Base-by-base conservation (phyloP, 2,888 invertebrate genomes). In the Polylopha cassiicola region DNA sequence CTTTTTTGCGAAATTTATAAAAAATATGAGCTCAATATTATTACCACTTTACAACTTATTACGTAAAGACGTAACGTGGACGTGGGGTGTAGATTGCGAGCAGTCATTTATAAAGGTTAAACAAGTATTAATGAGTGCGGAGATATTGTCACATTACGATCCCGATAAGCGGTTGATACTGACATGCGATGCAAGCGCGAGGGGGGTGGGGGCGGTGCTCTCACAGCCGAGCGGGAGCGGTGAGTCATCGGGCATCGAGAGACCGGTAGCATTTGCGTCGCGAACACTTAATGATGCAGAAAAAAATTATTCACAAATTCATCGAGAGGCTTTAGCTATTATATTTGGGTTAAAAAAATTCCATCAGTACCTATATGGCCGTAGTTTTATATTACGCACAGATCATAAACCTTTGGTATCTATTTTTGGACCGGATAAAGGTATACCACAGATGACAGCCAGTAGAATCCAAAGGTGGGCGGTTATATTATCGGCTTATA, bases 381-480 rank as follows among this genome's bases (percentile, higher is more conserved):
- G 30, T 5, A 21, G 10, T 1, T 37, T 37, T 17, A n/a, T 22
- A 2, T 20, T 37, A 9, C 15, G 26, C 3, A 37, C 37, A 3
- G 37, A 37, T 13, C 37, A 37, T 23, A 29, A 30, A 8, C 22
- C 37, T 5, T 15, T 37, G 3, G 29, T 37, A 6, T 17, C 14
- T 0, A 37, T 37, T 17, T 37, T 37, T 10, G 30, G 30, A 7
- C 23, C 21, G 2, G 30, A 37, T n/a, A 8, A 11, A 1, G 30
- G 37, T 2, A 23, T 37, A 23, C 37, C 37, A 6, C 7, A 4
- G 5, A 37, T 24, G 23, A 30, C 29, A 2, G 37, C 37, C n/a
- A 42, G 31, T 8, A 6, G 41, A 3, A 13, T 42, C 20, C 31
- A 42, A n/a, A 6, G 42, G 3, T 42, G 42, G 42, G 37, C 42